phyloP scores from a whole-genome alignment of 1,140 invertebrate species.

The Monochamus saltuarius region DNA sequence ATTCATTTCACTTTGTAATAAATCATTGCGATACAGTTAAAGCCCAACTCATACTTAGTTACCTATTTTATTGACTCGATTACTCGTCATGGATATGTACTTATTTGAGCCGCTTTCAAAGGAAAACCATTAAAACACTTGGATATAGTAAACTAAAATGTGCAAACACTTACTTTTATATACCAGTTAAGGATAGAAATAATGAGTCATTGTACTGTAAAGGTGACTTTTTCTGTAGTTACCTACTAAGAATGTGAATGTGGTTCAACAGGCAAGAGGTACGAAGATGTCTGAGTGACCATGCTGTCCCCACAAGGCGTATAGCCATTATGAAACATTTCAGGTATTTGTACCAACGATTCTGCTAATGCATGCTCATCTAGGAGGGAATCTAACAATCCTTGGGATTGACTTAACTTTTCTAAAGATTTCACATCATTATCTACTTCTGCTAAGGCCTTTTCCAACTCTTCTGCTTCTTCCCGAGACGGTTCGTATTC shows the following conservation, averaged over 20 bases:
- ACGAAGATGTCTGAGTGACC: slow-evolving; percentile 46
- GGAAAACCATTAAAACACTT: too few relatives aligned
- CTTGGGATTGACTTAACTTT: slow-evolving; percentile 67
- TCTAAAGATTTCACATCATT: slow-evolving; percentile 75
- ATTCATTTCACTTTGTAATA: too few relatives aligned
- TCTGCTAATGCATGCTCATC: slow-evolving; percentile 48
- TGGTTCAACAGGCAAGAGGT: slow-evolving; percentile 47
- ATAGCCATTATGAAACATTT: slow-evolving; percentile 50
- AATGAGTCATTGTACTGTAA: slow-evolving; percentile 27
- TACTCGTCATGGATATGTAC: too few relatives aligned
- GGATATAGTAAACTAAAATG: too few relatives aligned
- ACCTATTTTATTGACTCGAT: too few relatives aligned
- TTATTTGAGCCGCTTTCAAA: too few relatives aligned
- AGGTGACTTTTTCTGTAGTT: slow-evolving; percentile 15
- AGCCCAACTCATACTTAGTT: too few relatives aligned
- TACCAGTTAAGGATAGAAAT: slow-evolving; percentile 18
- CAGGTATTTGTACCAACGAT: slow-evolving; percentile 48
- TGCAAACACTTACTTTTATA: slow-evolving; percentile 5
- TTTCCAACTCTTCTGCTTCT: slow-evolving; percentile 80
- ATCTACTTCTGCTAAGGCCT: slow-evolving; percentile 78
- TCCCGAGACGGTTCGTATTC: slow-evolving; percentile 72
- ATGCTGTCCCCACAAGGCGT: slow-evolving; percentile 46
- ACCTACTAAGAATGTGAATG: slow-evolving; percentile 46
- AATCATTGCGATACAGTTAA: too few relatives aligned
- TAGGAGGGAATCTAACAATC: slow-evolving; percentile 54